phyloP scores from a whole-genome alignment of 2,797 vertebrate genomes.

The Chiroxiphia lanceolata region DNA sequence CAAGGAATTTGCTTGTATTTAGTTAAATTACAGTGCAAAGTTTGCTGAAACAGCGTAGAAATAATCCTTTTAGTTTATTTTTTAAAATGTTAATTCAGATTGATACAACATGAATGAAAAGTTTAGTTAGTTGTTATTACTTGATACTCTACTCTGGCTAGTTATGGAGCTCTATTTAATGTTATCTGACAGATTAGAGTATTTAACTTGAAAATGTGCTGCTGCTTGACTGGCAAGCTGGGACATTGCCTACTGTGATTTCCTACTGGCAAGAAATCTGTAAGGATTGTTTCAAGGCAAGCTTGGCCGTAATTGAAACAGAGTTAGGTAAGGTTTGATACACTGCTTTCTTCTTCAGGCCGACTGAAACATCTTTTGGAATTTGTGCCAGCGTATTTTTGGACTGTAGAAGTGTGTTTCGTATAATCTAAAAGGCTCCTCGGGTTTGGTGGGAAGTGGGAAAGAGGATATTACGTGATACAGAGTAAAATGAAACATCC shows the following conservation, averaged over 20 bases:
- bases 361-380: not conserved
- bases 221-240: conserved; percentile 4
- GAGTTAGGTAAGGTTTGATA: not conserved
- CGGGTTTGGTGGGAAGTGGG: not conserved
- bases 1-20: not conserved
- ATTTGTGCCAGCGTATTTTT: not conserved
- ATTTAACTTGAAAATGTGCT: conserved; percentile 50
- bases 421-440: not conserved
- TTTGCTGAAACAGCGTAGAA: not conserved
- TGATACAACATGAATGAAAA: not conserved
- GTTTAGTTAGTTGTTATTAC: not conserved
- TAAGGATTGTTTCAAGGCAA: not conserved
- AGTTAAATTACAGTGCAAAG: not conserved
- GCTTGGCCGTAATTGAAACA: not conserved
- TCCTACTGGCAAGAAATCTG: not conserved
- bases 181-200: conserved; percentile 22
- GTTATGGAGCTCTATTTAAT: not conserved
- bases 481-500: not conserved
- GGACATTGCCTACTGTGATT: conserved; percentile 13
- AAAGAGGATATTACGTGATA: not conserved
- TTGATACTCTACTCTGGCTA: not conserved
- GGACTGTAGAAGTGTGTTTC: not conserved
- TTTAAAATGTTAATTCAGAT: not conserved
- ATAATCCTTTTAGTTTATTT: not conserved
- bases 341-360: not conserved